Percentiles rank a stretch among this genome's conserved stretches.
phyloP scores from a whole-genome alignment of 2,888 invertebrate genomes.

The Cerceris ruficornis region DNA sequence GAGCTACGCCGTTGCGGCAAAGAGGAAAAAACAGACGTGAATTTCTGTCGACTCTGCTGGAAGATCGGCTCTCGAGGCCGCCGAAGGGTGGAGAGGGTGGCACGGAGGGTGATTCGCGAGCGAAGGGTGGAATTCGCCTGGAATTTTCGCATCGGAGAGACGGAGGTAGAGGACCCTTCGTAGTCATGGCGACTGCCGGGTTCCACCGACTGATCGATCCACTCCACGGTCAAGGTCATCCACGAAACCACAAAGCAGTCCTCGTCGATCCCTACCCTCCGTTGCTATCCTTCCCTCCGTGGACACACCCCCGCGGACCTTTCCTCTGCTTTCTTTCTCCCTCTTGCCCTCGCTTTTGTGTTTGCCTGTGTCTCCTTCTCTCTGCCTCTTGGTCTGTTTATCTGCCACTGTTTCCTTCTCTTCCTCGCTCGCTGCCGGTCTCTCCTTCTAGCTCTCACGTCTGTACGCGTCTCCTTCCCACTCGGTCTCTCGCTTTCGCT shows the following conservation, averaged over 20 bases:
- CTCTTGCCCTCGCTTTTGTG: not conserved
- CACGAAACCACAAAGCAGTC: constrained; percentile 64
- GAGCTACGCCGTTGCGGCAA: too few relatives aligned
- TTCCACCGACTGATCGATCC: constrained; percentile 77
- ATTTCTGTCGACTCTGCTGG: not conserved
- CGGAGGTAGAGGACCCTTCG: constrained; percentile 70
- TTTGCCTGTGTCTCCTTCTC: too few relatives aligned
- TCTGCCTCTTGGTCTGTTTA: too few relatives aligned
- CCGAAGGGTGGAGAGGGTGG: not conserved
- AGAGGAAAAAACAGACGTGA: too few relatives aligned
- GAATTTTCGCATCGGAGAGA: constrained; percentile 59
- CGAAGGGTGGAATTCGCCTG: constrained; percentile 55
- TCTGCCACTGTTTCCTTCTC: too few relatives aligned
- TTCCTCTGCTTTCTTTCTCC: constrained; percentile 29
- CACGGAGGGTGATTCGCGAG: constrained; percentile 9
- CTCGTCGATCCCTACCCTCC: constrained; percentile 1
- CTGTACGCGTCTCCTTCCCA: too few relatives aligned
- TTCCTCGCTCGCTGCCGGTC: too few relatives aligned
- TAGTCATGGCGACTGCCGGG: constrained; percentile 81
- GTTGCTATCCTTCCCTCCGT: constrained; percentile 18
- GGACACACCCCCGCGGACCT: constrained; percentile 57
- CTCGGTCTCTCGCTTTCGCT: too few relatives aligned
- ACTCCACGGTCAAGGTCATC: constrained; percentile 79
- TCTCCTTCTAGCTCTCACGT: too few relatives aligned
- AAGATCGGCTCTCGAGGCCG: not conserved